phyloP scores from a whole-genome alignment of 2,888 invertebrate species.

The Amorpha juglandis region DNA sequence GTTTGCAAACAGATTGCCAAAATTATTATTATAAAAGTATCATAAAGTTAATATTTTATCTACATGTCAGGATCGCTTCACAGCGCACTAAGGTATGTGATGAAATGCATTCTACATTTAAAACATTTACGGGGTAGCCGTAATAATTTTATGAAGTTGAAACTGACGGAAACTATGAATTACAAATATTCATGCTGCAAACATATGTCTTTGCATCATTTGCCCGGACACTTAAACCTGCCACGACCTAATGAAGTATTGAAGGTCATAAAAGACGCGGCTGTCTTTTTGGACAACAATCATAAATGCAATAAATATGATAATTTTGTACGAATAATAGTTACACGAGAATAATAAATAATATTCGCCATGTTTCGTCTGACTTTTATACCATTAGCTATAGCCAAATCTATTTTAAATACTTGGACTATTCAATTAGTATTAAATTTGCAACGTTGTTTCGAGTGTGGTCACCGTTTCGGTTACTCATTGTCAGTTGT shows the following conservation, averaged over 20 bases:
- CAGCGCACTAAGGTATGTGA: conserved; percentile 6
- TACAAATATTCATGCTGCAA: not conserved
- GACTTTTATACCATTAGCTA: conserved; percentile 9
- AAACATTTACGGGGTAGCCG: conserved; percentile 11
- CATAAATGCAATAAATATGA: conserved; percentile 2
- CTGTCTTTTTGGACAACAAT: not conserved
- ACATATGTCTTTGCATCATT: conserved; percentile 3
- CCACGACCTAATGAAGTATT: not conserved
- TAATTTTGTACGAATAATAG: not conserved
- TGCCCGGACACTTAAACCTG: not conserved
- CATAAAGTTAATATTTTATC: conserved; percentile 7
- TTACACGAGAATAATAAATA: conserved; percentile 6
- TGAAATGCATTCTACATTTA: not conserved
- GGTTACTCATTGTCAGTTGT: not conserved
- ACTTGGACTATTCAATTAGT: not conserved
- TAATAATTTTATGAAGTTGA: conserved; percentile 17
- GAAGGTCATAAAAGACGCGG: not conserved
- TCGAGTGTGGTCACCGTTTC: not conserved
- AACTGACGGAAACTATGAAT: not conserved
- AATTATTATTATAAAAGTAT: conserved; percentile 8
- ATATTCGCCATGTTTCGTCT: conserved; percentile 8
- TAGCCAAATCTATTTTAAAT: conserved; percentile 15
- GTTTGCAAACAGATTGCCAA: conserved; percentile 21
- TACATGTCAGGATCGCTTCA: not conserved
- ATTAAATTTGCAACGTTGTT: conserved; percentile 15